Evolutionary conservation across 2,113 vertebrate genomes (phyloP), one percentile per base, ranked within the genome.

Genomic region (Brachyhypopomus occidentalis): DNA sequence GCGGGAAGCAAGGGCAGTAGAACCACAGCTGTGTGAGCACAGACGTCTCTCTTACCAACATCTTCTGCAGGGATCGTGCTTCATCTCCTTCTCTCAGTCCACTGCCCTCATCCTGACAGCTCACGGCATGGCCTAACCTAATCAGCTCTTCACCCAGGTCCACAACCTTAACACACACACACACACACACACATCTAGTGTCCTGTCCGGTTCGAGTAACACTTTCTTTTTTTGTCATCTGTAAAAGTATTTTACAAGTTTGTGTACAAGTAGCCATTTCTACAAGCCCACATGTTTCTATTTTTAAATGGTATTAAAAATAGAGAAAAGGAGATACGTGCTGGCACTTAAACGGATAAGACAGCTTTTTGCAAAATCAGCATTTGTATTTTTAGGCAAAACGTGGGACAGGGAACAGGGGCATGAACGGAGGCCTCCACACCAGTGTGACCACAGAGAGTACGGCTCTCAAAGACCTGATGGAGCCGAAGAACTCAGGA

Each of bases 91-190:
- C 77, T 22, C 1, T 87, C 0, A 71, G 55, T 0, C 79, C 76
- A 0, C 85, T 83, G 17, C 81, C 83, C 23, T 75, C 79, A 34
- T 91, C 93, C 77, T 92, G 89, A 82, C 88, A 82, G 74, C 89
- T 87, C 2, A 92, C 4, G 0, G 96, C 96, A 0, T 95, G 92
- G 20, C 92, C 96, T 80, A 92, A 87, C 5, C 85, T 89, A 22
- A 97, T 87, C 78, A 98, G 89, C 89, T 97, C 95, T 6, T 94
- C 91, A 0, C 94, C 95, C 0, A 98, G 85, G 14, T 97, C 94
- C 72, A 95, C 55, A 16, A 78, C 88, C 96, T 98, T 80, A 0
- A 30, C 30, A 30, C 30, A 30, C 30, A 30, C 30, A 30, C 30
- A 30, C 30, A 30, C 30, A 30, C 30, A 30, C 30, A 30, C 30